Evolutionary conservation across 2,113 vertebrate genomes (phyloP), one percentile per base, ranked within the genome.

Genomic region (Tautogolabrus adspersus): DNA sequence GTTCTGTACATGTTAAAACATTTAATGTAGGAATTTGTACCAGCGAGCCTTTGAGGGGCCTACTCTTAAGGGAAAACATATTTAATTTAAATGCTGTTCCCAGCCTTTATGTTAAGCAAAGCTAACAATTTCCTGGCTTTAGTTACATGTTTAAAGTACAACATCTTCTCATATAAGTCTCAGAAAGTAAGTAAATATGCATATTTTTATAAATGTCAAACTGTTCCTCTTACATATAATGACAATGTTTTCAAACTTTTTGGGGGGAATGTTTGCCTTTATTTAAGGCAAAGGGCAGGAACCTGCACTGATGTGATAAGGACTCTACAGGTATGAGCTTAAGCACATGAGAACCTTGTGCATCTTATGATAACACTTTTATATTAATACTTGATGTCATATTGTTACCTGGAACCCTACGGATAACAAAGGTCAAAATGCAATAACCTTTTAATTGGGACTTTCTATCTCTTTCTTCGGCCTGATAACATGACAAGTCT

Each of bases 61-160:
- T 5, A 34, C 30, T 34, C 30, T 34, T 34, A 34, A 34, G 30
- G 30, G 30, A 34, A 6, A 34, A 34, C 4, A 34, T 34, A 34
- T 34, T 34, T 11, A 10, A 42, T 42, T 42, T 11, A 42, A 42
- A 11, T 9, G 51, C n/a, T 3, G 2, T 46, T 21, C 56, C 5
- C 22, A 34, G 10, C 38, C 40, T 59, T 66, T 42, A 44, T 60
- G 62, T 38, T 79, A 72, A 60, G 62, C 62, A 71, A 64, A 64
- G n/a, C 26, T 63, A 63, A 38, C 13, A 46, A 15, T 15, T 15
- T 10, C 44, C 34, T 38, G 34, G 54, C 1, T 3, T 8, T 22
- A 51, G 30, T 18, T 7, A 19, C 16, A 49, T 6, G 19, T 18
- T 7, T 8, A 49, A 18, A 2, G 47, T 49, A 16, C 15, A 34